phyloP scores from a whole-genome alignment of 2,113 vertebrate genomes.

The Microcebus jonahi region DNA sequence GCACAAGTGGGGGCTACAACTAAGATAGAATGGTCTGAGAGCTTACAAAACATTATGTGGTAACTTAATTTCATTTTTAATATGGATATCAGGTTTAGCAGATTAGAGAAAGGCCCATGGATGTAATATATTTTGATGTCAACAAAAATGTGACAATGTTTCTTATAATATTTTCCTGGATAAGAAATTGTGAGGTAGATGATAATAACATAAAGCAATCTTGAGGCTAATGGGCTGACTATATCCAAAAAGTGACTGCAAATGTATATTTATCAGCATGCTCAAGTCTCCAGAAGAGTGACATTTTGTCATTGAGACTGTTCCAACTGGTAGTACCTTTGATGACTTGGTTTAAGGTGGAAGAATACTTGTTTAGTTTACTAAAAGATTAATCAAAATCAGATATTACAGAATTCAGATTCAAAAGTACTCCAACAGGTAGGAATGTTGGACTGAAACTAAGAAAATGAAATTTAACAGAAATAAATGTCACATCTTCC shows the following conservation, averaged over 20 bases:
- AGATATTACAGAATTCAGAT: background rate
- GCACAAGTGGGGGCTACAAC: background rate
- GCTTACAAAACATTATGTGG: constrained; percentile 1
- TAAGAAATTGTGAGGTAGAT: background rate
- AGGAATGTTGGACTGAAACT: background rate
- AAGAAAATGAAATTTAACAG: constrained; percentile 15
- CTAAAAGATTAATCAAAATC: constrained; percentile 10
- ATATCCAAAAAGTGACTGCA: background rate
- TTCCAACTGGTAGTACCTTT: background rate
- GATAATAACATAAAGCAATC: background rate
- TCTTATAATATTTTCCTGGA: background rate
- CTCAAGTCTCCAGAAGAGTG: background rate
- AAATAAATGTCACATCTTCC: background rate
- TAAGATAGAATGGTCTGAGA: background rate
- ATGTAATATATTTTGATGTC: background rate
- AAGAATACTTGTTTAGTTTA: background rate
- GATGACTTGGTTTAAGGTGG: background rate
- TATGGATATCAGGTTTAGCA: background rate
- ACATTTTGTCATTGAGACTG: background rate
- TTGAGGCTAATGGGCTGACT: background rate
- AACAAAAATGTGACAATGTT: background rate
- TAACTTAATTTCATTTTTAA: constrained; percentile 15
- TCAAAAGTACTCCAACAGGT: background rate
- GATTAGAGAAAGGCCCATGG: background rate
- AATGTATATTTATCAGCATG: background rate